These are phyloP conservation scores for Anniella stebbinsi DNA, from an alignment of 2,797 vertebrate genomes.

Conservation along the genomic window DNA sequence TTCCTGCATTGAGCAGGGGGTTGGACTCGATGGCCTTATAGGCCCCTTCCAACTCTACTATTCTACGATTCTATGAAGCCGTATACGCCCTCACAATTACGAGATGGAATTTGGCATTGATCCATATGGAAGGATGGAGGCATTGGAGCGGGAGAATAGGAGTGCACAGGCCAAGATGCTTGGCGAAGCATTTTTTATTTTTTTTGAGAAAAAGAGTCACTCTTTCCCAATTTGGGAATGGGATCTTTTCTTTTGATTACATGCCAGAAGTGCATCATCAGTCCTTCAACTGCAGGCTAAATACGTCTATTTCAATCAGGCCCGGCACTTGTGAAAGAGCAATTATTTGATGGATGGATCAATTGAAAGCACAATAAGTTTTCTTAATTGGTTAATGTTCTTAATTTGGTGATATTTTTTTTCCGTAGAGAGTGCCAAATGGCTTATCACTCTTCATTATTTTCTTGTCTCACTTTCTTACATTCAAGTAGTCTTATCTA, in stretches of 20 bases:
- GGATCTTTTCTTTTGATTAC: not conserved
- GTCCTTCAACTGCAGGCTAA: not conserved
- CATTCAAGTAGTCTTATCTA: not conserved
- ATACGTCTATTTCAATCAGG: not conserved
- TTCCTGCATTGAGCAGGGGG: too few species aligned
- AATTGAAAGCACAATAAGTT: not conserved
- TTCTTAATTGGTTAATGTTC: not conserved
- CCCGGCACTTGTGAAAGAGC: not conserved
- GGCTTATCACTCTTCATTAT: not conserved
- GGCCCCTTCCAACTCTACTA: too few species aligned
- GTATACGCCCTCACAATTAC: not conserved
- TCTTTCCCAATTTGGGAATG: not conserved
- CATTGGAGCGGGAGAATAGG: too few species aligned
- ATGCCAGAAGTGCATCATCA: not conserved
- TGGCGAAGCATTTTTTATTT: not conserved
- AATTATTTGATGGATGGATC: not conserved
- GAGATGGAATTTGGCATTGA: too few species aligned
- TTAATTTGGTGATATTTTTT: not conserved
- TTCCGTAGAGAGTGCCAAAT: not conserved
- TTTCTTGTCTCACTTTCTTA: not conserved
- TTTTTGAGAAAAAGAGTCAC: not conserved
- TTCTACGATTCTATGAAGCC: too few species aligned
- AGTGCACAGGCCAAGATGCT: not conserved
- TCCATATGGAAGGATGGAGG: too few species aligned
- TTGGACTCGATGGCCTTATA: too few species aligned